Evolutionary conservation across 2,113 vertebrate genomes (phyloP).

Genomic region (Cryptotis parvus): DNA sequence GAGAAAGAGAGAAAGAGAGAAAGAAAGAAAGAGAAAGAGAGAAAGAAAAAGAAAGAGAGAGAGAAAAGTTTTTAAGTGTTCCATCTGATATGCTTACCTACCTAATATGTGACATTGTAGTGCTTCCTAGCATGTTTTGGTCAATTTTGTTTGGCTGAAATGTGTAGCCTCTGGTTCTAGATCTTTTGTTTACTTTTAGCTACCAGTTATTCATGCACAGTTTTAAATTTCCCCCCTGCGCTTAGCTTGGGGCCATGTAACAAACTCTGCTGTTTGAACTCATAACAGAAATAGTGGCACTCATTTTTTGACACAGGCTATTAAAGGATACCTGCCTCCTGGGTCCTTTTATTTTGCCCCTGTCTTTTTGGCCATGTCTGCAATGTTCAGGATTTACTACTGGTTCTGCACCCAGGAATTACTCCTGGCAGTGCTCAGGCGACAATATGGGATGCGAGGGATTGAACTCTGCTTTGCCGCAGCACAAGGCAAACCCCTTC

Average conservation of each 20-base stretch:
- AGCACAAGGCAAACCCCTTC: too few species aligned
- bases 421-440: too few species aligned
- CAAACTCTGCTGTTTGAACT: neutral
- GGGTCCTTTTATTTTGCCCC: too few species aligned
- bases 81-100: neutral
- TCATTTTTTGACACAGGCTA: neutral
- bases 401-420: too few species aligned
- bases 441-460: too few species aligned
- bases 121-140: neutral
- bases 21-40: neutral
- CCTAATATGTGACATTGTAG: neutral
- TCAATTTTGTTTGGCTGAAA: neutral
- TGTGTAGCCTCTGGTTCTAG: neutral
- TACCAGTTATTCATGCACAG: neutral
- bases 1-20: too few species aligned
- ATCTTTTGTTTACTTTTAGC: neutral
- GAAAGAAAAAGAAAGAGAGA: too few species aligned
- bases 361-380: too few species aligned
- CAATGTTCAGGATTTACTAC: too few species aligned
- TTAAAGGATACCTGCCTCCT: neutral
- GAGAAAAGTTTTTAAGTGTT: neutral
- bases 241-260: neutral
- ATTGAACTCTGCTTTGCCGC: too few species aligned
- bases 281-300: neutral
- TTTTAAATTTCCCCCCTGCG: neutral